Percentiles rank a stretch among this genome's conserved stretches.
Conservation (phyloP, 2,113 vertebrate genomes). For the Riparia riparia region DNA sequence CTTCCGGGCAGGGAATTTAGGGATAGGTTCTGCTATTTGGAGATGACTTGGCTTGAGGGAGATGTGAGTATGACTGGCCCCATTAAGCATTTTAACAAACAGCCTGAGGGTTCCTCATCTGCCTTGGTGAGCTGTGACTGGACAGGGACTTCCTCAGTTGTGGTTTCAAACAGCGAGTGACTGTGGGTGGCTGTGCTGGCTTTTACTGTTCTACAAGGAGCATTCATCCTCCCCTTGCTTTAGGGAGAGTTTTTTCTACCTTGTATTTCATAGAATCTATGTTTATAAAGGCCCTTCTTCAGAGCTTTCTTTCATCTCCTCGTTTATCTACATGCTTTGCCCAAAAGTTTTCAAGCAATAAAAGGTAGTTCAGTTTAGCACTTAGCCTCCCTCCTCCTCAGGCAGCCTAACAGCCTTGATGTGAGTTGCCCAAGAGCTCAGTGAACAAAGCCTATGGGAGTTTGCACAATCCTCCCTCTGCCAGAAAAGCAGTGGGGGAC, state of each 20-base stretch:
- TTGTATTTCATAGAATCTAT: not conserved
- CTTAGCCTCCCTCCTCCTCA: not conserved
- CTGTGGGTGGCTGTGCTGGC: not conserved
- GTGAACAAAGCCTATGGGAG: not conserved
- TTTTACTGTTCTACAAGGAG: not conserved
- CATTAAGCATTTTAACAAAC: accelerated
- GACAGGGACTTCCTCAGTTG: accelerated
- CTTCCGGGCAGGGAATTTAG: not conserved
- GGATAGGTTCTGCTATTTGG: not conserved
- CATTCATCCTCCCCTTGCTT: not conserved
- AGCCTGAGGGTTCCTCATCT: not conserved
- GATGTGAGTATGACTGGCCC: not conserved
- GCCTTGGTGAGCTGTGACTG: accelerated
- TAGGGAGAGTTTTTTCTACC: not conserved
- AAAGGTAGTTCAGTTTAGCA: not conserved
- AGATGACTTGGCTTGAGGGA: not conserved
- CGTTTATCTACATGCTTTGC: not conserved
- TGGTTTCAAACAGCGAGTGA: accelerated
- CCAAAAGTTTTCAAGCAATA: not conserved
- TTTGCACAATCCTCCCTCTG: not conserved
- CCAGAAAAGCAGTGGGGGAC: accelerated
- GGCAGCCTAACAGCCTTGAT: not conserved
- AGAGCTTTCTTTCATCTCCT: not conserved
- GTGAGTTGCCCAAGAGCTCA: not conserved
- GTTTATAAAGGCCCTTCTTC: not conserved